These are phyloP conservation scores for Hirundichthys speculiger DNA, from an alignment of 2,113 vertebrate genomes.

Conservation along the genomic window DNA sequence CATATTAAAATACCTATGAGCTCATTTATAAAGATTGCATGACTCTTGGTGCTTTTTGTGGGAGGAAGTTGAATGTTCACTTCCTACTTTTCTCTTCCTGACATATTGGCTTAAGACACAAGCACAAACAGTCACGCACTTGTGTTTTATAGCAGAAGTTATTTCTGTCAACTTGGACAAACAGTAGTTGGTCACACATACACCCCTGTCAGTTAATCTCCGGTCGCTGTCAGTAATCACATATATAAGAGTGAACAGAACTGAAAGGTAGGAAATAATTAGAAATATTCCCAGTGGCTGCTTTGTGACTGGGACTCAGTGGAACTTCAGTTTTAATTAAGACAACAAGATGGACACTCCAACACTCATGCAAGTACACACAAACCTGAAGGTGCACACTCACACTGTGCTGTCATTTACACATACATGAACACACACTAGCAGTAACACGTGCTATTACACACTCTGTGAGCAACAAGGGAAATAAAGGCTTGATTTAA, in stretches of 20 bases:
- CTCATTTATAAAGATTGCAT: slow-evolving; percentile 61
- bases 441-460: slow-evolving; percentile 11
- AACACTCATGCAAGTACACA: slow-evolving; percentile 15
- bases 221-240: slow-evolving; percentile 70
- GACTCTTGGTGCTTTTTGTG: slow-evolving; percentile 75
- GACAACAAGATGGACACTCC: slow-evolving; percentile 46
- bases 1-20: slow-evolving; percentile 71
- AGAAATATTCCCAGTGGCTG: slow-evolving; percentile 77
- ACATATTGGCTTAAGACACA: background rate
- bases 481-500: slow-evolving; percentile 79
- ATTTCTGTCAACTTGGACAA: slow-evolving; percentile 62
- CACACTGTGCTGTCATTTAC: slow-evolving; percentile 13
- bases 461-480: slow-evolving; percentile 68
- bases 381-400: slow-evolving; percentile 31
- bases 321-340: slow-evolving; percentile 75
- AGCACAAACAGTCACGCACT: background rate
- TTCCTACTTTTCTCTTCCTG: slow-evolving; percentile 18
- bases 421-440: slow-evolving; percentile 24
- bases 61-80: slow-evolving; percentile 15
- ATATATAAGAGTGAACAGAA: slow-evolving; percentile 61
- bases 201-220: slow-evolving; percentile 71
- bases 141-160: slow-evolving; percentile 41
- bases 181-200: slow-evolving; percentile 67
- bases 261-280: slow-evolving; percentile 75
- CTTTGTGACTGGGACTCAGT: slow-evolving; percentile 53